Evolutionary conservation across 2,113 vertebrate genomes (phyloP), one percentile per base, ranked within the genome.

Genomic region (Dissostichus mawsoni): DNA sequence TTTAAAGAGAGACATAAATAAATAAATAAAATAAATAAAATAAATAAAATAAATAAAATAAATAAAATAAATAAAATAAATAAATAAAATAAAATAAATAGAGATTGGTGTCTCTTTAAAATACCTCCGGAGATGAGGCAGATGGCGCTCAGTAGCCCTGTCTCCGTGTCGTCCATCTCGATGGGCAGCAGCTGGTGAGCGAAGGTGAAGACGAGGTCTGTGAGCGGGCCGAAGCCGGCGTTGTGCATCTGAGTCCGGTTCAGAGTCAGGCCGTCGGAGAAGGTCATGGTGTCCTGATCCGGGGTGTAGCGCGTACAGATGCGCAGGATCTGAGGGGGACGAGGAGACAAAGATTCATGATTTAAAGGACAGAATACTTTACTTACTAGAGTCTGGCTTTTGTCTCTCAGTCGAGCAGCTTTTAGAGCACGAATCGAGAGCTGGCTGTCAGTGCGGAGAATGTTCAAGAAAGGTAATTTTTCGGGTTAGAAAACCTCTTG

Each of bases 231-330:
- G 75, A 99, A 99, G 82, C 98, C 98, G 13, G 98, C 98, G 2
- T 99, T 99, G 96, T 99, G 98, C 98, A 99, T 99, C 96, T 99
- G 98, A 44, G 97, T 99, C 90, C 98, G 95, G 93, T 99, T 99
- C 75, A 99, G 95, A 75, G 98, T 99, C 94, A 99, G 96, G 88
- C 98, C 98, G 48, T 99, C 98, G 2, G 98, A 99, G 85, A 99
- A 99, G 61, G 98, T 99, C 98, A 99, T 99, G 72, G 98, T 99
- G 95, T 99, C 98, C 92, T 99, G 96, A 87, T 98, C 98, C 0
- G 98, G 98, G 7, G 98, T 99, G 90, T 99, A 99, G 92, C 98
- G 96, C 75, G 98, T 99, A 87, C 98, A 99, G 96, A 99, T 99
- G 90, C 97, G 96, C 67, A 99, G 96, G 89, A 99, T 99, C 98